These are phyloP conservation scores for Sphecodes monilicornis DNA, from an alignment of 2,888 invertebrate species.

Conservation along the genomic window DNA sequence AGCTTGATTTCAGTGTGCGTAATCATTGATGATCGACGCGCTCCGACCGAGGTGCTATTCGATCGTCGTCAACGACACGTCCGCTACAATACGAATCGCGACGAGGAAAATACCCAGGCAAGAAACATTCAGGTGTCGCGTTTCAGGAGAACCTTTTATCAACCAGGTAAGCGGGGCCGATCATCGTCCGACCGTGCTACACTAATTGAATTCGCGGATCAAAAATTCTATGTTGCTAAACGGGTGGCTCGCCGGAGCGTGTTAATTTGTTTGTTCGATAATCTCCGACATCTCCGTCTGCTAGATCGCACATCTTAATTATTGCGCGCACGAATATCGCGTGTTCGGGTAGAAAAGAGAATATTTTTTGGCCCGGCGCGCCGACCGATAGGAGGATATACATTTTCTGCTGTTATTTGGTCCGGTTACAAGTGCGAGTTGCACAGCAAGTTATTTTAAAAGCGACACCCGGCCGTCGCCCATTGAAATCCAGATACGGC, in stretches of 20 bases:
- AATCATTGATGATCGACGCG: conserved; percentile 36
- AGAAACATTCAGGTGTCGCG: conserved; percentile 50
- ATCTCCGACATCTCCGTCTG: not conserved
- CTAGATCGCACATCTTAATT: not conserved
- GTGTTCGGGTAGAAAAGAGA: not conserved
- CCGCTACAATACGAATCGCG: not conserved
- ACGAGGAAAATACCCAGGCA: conserved; percentile 1
- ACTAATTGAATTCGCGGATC: not conserved
- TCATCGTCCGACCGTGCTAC: not conserved
- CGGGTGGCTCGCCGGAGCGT: not conserved
- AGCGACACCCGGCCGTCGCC: conserved; percentile 17
- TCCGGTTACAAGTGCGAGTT: conserved; percentile 6
- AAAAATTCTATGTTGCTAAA: not conserved
- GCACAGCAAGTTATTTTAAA: conserved; percentile 30
- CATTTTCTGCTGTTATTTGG: not conserved
- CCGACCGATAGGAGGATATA: not conserved
- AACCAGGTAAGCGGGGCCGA: conserved; percentile 62
- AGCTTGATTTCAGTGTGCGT: conserved; percentile 9
- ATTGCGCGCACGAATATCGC: not conserved
- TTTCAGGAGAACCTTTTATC: conserved; percentile 56
- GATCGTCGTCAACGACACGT: conserved; percentile 25
- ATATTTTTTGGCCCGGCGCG: not conserved
- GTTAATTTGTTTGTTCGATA: conserved; percentile 9
- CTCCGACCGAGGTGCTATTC: conserved; percentile 8
- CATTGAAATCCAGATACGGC: conserved; percentile 28